Percentiles rank a stretch among this genome's conserved stretches.
These are phyloP conservation scores for Acrobasis consociella DNA, from an alignment of 2,888 invertebrate genomes.

Conservation along the genomic window DNA sequence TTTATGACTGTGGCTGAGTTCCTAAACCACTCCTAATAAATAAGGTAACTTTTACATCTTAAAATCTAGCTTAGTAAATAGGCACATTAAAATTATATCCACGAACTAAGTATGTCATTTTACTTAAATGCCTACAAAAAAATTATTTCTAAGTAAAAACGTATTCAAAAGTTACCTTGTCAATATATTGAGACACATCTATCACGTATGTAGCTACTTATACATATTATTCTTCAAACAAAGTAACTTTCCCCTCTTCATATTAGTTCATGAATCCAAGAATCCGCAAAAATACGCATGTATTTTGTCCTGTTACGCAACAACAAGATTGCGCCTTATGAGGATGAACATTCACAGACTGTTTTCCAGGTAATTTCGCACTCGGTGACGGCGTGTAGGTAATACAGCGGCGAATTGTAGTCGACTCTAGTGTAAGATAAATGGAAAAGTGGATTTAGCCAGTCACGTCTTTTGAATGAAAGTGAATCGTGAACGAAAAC, in stretches of 20 bases:
- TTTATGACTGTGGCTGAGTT: too few relatives aligned
- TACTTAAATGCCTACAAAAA: too few relatives aligned
- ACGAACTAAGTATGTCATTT: too few relatives aligned
- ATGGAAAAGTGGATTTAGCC: slow-evolving; percentile 61
- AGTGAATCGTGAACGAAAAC: slow-evolving; percentile 57
- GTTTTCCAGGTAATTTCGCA: slow-evolving; percentile 28
- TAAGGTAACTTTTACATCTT: too few relatives aligned
- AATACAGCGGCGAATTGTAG: slow-evolving; percentile 25
- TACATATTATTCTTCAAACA: background rate
- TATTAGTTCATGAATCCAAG: slow-evolving; percentile 12
- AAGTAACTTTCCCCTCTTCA: slow-evolving; percentile 7
- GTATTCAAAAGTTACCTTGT: too few relatives aligned
- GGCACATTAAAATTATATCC: too few relatives aligned
- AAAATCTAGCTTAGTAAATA: too few relatives aligned
- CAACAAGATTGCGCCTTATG: slow-evolving; percentile 14
- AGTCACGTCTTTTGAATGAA: slow-evolving; percentile 61
- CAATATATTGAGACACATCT: too few relatives aligned
- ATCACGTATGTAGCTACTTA: background rate
- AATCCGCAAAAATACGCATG: slow-evolving; percentile 14
- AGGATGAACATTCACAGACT: slow-evolving; percentile 7
- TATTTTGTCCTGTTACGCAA: slow-evolving; percentile 1
- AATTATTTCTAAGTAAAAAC: too few relatives aligned
- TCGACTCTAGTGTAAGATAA: slow-evolving; percentile 56
- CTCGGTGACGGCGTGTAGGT: slow-evolving; percentile 22
- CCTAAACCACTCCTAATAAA: too few relatives aligned